These are phyloP conservation scores for Sphyrna mokarran DNA, from an alignment of 2,113 vertebrate genomes.

Conservation along the genomic window DNA sequence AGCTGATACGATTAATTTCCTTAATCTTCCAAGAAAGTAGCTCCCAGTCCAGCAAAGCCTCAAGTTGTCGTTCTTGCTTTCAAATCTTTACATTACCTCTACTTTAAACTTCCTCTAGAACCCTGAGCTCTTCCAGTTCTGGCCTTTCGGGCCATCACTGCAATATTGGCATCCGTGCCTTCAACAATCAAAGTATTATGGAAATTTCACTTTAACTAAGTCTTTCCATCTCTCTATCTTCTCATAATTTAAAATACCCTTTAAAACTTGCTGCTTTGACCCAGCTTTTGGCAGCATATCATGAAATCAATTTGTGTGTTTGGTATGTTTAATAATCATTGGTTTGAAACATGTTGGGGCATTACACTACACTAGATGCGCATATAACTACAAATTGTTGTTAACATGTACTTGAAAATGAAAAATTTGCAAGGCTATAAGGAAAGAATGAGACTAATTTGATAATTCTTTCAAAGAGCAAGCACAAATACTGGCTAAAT, in stretches of 20 bases:
- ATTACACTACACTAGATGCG: neutral
- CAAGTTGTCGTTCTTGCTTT: neutral
- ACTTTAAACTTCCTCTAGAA: neutral
- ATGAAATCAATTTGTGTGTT: neutral
- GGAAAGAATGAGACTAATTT: too few relatives aligned
- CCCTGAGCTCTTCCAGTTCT: neutral
- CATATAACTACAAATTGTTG: neutral
- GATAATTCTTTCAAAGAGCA: neutral
- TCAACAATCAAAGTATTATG: neutral
- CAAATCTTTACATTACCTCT: neutral
- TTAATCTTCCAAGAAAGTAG: too few relatives aligned
- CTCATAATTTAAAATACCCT: neutral
- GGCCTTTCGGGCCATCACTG: neutral
- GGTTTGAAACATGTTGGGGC: neutral
- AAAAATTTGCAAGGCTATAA: too few relatives aligned
- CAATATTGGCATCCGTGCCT: neutral
- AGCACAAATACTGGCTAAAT: neutral
- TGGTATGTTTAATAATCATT: neutral
- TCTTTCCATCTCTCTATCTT: neutral
- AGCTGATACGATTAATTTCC: too few relatives aligned
- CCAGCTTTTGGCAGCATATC: neutral
- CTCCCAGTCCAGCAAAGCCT: neutral
- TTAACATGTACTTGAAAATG: neutral
- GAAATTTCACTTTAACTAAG: neutral
- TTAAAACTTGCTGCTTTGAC: neutral